Evolutionary conservation across 2,113 vertebrate genomes (phyloP), one percentile per base, ranked within the genome.

Genomic region (Climacteris rufus): DNA sequence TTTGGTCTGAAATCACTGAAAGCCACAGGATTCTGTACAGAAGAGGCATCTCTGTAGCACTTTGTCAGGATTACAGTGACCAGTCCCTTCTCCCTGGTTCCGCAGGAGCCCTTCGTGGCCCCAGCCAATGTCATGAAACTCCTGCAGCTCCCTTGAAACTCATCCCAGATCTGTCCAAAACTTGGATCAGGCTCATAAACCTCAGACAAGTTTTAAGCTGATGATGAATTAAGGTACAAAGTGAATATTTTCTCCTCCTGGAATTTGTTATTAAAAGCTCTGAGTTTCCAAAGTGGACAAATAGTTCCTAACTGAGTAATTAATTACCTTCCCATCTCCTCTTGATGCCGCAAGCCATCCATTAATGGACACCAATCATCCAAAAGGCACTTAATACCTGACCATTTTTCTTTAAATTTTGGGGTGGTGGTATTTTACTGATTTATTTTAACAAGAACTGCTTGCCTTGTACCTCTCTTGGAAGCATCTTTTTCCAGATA

Each of bases 161-260:
- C 60, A 86, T 93, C 95, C 94, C 96, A 97, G 94, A 93, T 86
- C 92, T 95, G 92, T 97, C 88, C 79, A 92, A 75, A 94, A 60
- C 76, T 83, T 96, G 94, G 93, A 94, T 50, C 56, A 37, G 83
- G 83, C 76, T 95, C 83, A 94, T 90, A 94, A 96, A 94, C 82
- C 85, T 78, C 72, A 94, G 82, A 89, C 68, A 86, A 96, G 76
- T 96, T 95, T 95, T 87, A 90, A 74, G 71, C 85, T 90, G 93
- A 83, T 97, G 93, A 96, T 96, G 80, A 94, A 96, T 97, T 96
- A 88, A 96, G 90, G 94, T 96, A 92, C 93, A 78, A 93, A 90
- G 85, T 71, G 88, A 96, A 30, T 96, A 64, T 94, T 93, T 95
- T 95, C 76, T 94, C 49, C 93, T 93, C 68, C 90, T 90, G 92